These are phyloP conservation scores for Carpatolechia fugitivella DNA, from an alignment of 2,888 invertebrate genomes.

Conservation along the genomic window DNA sequence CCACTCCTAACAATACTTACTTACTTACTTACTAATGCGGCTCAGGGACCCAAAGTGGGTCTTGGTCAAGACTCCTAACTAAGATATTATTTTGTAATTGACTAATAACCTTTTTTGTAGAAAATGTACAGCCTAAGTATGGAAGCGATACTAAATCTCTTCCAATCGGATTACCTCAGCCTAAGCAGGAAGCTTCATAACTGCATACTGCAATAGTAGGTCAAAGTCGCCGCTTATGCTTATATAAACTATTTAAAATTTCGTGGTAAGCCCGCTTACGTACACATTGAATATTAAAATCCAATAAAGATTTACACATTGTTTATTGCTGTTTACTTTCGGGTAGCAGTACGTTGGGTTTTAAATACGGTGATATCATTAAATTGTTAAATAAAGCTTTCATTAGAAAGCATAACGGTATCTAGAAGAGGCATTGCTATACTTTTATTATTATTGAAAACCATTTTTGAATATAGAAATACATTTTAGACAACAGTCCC, in stretches of 20 bases:
- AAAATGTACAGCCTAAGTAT: slow-evolving; percentile 24
- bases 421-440: too few species aligned
- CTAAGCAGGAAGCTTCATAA: slow-evolving; percentile 46
- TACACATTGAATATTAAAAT: background rate
- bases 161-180: slow-evolving; percentile 53
- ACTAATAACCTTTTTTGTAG: background rate
- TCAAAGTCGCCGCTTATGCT: slow-evolving; percentile 37
- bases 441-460: too few species aligned
- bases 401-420: too few species aligned
- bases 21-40: too few species aligned
- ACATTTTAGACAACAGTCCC: too few species aligned
- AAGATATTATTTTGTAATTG: background rate
- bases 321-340: background rate
- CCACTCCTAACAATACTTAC: too few species aligned
- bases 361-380: background rate
- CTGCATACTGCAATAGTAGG: slow-evolving; percentile 34
- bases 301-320: background rate
- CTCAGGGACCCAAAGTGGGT: too few species aligned
- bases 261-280: background rate
- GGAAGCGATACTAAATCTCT: slow-evolving; percentile 35
- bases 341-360: background rate
- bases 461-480: too few species aligned
- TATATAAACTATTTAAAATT: slow-evolving; percentile 1
- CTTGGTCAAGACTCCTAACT: too few species aligned
- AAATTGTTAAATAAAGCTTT: too few species aligned